Base-by-base conservation (phyloP, 2,888 invertebrate species). In the Ormia ochracea region DNA sequence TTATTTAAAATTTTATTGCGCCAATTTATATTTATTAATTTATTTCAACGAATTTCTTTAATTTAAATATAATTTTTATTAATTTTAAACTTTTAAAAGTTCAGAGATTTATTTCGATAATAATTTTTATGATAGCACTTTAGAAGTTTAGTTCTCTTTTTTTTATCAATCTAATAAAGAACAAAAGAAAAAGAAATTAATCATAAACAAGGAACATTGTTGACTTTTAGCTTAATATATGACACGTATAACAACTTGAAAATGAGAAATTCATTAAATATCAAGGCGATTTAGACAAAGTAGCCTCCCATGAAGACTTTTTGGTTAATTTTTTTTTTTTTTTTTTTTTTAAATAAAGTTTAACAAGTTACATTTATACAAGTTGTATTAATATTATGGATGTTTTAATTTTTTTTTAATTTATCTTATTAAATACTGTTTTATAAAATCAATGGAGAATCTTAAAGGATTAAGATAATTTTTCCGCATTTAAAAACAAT, bases 21-120 rank as follows among this genome's bases (percentile, higher is more conserved):
- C 65, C n/a, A n/a, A n/a, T 58, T 74, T 19, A 48, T 50, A 58
- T 65, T 43, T 65, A 36, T 50, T 68, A 59, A 68, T 68, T n/a
- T n/a, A 68, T 54, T 75, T 61, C 65, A 75, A 41, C 50, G 52
- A 59, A 59, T 48, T 1, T 33, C 48, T 26, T n/a, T 56, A 41
- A 12, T 14, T 31, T n/a, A 31, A 26, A 3, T 41, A 14, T 58
- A 28, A n/a, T 50, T 52, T 50, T 14, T 17, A 36, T 52, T 31
- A 72, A 23, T 41, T 69, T 41, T 31, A 14, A 50, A 41, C 9
- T 54, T 59, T 59, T 68, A 38, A 28, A 31, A 50, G 14, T 38
- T 28, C 28, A 48, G 28, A 63, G 33, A 36, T 48, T 48, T 58
- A 58, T 69, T 70, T 48, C 45, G 45, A 69, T 23, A 26, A 50